Evolutionary conservation across 2,113 vertebrate genomes (phyloP), one percentile per base, ranked within the genome.

Genomic region (Apeltes quadracus): DNA sequence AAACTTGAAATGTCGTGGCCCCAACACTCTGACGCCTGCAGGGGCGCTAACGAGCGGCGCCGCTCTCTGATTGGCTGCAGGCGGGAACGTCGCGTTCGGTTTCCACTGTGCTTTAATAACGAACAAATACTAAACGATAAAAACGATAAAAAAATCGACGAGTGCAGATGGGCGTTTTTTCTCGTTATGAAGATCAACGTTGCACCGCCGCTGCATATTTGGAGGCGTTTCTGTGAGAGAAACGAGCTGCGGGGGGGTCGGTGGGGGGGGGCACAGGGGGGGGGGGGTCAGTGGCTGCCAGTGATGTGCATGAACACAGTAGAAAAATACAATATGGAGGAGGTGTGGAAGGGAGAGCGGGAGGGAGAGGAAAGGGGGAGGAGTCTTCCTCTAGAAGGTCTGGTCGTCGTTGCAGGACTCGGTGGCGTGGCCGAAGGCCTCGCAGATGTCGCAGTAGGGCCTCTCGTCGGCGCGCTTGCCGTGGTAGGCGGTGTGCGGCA

Each of bases 391-490:
- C 82, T 88, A 99, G 94, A 97, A 99, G 90, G 97, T 99, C 92
- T 98, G 96, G 0, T 99, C 97, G 0, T 99, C 97, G 0, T 97
- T 98, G 93, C 97, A 99, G 41, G 94, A 94, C 46, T 94, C 93
- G 0, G 97, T 95, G 95, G 94, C 92, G 90, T 99, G 97, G 2
- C 97, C 97, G 2, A 99, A 99, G 72, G 96, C 89, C 92, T 99
- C 97, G 4, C 97, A 99, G 83, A 96, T 97, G 8, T 97, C 96
- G 61, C 97, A 99, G 87, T 99, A 99, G 1, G 97, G 97, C 18
- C 97, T 94, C 53, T 96, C 92, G 46, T 93, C 91, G 0, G 92
- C 90, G 13, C 95, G 92, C 82, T 93, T 95, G 72, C 97, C 97
- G 0, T 95, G 97, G 66, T 98, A 93, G 0, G 95, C 89, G 0